Evolutionary conservation across 1,140 invertebrate species (phyloP), one percentile per base, ranked within the genome.

Genomic region (Cataglyphis hispanica): DNA sequence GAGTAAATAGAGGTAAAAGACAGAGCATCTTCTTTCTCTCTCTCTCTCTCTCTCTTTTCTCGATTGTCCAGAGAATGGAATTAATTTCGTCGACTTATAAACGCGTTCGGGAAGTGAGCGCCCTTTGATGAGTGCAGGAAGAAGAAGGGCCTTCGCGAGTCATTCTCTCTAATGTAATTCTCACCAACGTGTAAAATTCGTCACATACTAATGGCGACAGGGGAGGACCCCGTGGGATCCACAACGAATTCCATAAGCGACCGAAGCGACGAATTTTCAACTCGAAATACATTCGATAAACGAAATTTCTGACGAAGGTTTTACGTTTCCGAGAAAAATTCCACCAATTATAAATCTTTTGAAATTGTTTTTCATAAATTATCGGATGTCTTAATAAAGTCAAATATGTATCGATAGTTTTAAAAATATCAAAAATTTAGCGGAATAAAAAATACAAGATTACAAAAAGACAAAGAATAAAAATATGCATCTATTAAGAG

Each of bases 121-220:
- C 77, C 84, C 84, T 89, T 83, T 86, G 78, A 88, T 89, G 77
- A 74, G 87, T 37, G 37, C 46, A 50, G 46, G 46, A 50, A 50
- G 46, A 43, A 34, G 53, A 78, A 89, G 78, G 77, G 76, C 69
- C 85, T 46, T 80, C 60, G 76, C 84, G 40, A 86, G 84, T 89
- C 86, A 85, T 90, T 69, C 89, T 74, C 78, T 86, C 90, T 91
- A 91, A 91, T 89, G 84, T 91, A 76, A 91, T 91, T 91, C 85
- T 89, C 90, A 91, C 90, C 74, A 72, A 60, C 53, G 90, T 91
- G 90, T 91, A 89, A 91, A 86, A 91, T 91, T 91, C 84, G 90
- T 90, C 90, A 91, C 90, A 60, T 91, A 85, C 75, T 84, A 84
- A 88, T 81, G 75, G 75, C n/a, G 78, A 84, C 74, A 64, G 27